Evolutionary conservation across 2,888 invertebrate species (phyloP).

Genomic region (Cheilosia vernalis): DNA sequence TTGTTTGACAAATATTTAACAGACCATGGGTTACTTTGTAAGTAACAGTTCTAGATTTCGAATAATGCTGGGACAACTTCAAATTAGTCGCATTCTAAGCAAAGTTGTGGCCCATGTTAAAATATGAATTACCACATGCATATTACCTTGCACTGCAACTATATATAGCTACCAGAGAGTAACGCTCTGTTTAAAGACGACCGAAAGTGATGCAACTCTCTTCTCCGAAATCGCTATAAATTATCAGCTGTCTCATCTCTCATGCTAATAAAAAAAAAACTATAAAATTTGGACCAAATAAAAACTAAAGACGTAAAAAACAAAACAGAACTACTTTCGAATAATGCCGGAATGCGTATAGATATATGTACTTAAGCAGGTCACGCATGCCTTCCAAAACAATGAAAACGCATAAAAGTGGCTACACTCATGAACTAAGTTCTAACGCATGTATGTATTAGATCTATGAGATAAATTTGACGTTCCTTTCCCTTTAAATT

Average conservation of each 20-base stretch:
- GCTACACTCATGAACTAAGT: not conserved
- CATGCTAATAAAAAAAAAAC: not conserved
- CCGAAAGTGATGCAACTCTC: not conserved
- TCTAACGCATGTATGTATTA: conserved; percentile 1
- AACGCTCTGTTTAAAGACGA: too few relatives aligned
- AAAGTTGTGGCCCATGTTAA: too few relatives aligned
- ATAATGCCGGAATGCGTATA: conserved; percentile 40
- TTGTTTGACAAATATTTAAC: too few relatives aligned
- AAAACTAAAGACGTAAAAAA: conserved; percentile 25
- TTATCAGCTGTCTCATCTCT: not conserved
- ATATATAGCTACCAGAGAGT: too few relatives aligned
- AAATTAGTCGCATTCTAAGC: too few relatives aligned
- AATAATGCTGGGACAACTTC: too few relatives aligned
- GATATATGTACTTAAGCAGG: conserved; percentile 35
- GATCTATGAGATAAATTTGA: not conserved
- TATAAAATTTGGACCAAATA: not conserved
- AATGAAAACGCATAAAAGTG: conserved; percentile 9
- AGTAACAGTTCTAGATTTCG: too few relatives aligned
- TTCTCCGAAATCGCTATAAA: not conserved
- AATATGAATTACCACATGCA: too few relatives aligned
- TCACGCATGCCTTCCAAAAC: conserved; percentile 53
- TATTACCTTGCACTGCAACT: too few relatives aligned
- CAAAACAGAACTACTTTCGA: conserved; percentile 28
- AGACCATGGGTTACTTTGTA: too few relatives aligned
- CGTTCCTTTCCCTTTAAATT: not conserved